phyloP scores from a whole-genome alignment of 1,140 invertebrate genomes.

The Brachionus calyciflorus region DNA sequence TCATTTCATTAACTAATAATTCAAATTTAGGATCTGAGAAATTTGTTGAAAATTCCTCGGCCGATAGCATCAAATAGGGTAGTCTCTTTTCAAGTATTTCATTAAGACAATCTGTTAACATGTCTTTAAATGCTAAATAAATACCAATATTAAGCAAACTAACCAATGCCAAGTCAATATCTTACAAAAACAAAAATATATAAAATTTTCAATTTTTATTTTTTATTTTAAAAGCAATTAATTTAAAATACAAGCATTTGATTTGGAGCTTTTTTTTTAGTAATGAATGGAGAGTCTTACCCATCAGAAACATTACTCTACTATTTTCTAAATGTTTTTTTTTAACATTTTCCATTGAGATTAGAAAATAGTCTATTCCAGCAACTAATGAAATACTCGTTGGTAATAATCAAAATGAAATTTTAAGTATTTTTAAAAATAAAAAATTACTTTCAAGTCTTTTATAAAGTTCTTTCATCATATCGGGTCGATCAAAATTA shows the following conservation, averaged over 20 bases:
- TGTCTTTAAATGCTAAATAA: slow-evolving; percentile 37
- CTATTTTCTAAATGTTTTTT: not conserved
- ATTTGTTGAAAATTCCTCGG: slow-evolving; percentile 42
- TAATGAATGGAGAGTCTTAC: not conserved
- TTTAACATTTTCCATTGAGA: slow-evolving; percentile 7
- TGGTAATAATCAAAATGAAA: too few species aligned
- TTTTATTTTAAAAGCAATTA: too few species aligned
- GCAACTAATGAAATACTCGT: slow-evolving; percentile 13
- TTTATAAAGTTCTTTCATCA: slow-evolving; percentile 96
- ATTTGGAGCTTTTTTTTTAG: slow-evolving; percentile 70
- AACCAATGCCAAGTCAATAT: slow-evolving; percentile 46
- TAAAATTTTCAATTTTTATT: slow-evolving; percentile 47
- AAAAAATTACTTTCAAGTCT: slow-evolving; percentile 66
- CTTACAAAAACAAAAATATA: slow-evolving; percentile 37
- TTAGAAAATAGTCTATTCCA: slow-evolving; percentile 43
- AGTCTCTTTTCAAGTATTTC: slow-evolving; percentile 37
- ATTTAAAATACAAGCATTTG: slow-evolving; percentile 20
- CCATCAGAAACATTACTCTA: slow-evolving; percentile 4
- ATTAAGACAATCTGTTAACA: slow-evolving; percentile 29
- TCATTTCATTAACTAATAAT: slow-evolving; percentile 45
- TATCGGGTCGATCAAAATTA: slow-evolving; percentile 92
- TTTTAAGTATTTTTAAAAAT: slow-evolving; percentile 35
- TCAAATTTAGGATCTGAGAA: slow-evolving; percentile 40
- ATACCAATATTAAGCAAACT: slow-evolving; percentile 46
- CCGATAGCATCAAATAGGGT: slow-evolving; percentile 38